Base-by-base conservation (phyloP, 2,113 vertebrate genomes). In the Acrocephalus arundinaceus region DNA sequence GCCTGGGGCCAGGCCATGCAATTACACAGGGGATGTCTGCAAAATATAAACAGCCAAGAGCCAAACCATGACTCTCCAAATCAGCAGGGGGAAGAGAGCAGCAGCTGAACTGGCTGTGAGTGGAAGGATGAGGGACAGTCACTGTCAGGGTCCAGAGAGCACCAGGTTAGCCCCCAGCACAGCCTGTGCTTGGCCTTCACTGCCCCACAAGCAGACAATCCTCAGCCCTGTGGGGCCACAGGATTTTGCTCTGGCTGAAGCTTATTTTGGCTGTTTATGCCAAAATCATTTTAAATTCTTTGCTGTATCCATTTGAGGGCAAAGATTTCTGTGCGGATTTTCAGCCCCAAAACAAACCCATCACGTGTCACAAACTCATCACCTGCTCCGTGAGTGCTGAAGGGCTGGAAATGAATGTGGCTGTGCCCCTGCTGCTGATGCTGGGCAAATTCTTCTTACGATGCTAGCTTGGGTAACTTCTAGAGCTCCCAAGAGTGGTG, bases 1-100 rank as follows among this genome's bases (percentile, higher is more conserved):
- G 96, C 94, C 80, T 90, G 90, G 70, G 96, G 83, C 92, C 86
- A 57, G 96, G 83, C 93, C 79, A 37, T 72, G 93, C 55, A 86
- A 76, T 90, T 93, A 92, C 77, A 76, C 57, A 89, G 89, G 78
- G 28, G 37, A 85, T 72, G 66, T 88, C 92, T 95, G 83, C 63
- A 83, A 89, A 95, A 87, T 89, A 57, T 21, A 93, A 96, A 87
- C 88, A 94, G 88, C 76, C 54, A n/a, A 72, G 58, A 93, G 62
- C 70, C 73, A 81, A 90, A 82, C 37, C 51, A 31, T 80, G 72
- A 28, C 78, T 88, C 59, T 80, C 66, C 66, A 46, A 81, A 86
- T 45, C 37, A 45, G 45, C 52, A 72, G n/a, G 35, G 72, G 45
- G 61, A 92, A 90, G 48, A 0, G 13, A 85, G 65, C 65, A 93